Base-by-base conservation (phyloP, 2,797 vertebrate species). In the Myotis planiceps region DNA sequence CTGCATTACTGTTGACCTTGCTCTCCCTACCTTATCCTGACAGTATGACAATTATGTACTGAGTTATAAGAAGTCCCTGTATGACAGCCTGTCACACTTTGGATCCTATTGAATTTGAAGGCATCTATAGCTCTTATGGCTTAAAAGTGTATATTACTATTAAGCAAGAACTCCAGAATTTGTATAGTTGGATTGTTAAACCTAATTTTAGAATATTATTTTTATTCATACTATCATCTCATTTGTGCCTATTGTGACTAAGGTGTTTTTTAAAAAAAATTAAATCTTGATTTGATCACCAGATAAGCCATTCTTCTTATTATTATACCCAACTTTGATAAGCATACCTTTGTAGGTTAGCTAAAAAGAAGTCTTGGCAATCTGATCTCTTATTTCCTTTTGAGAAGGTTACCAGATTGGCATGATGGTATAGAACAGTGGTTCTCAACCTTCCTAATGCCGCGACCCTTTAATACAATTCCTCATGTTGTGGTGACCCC, bases 151-250 rank as follows among this genome's bases (percentile, higher is more conserved):
- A 42, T 37, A 25, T 87, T 79, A 18, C 1, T 60, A 32, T 75
- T 82, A 66, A 92, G 78, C 25, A 65, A 90, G 49, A 74, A 72
- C 5, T 15, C 49, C 9, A 84, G 21, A 74, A 63, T 94, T 51
- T 88, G 49, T 81, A n/a, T 80, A 88, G 34, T 60, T 95, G 51
- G 27, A 72, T 90, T 92, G 71, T 93, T 85, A 60, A 47, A 34
- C 45, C 69, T 75, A 71, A 53, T 66, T 95, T 92, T 85, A 94
- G 92, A 18, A 74, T 87, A 92, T 96, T 72, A 53, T 90, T 95
- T 93, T 97, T 87, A 58, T 60, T 84, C 5, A 49, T 88, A 42
- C 18, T 68, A 47, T 91, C 25, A 86, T 39, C 51, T 96, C 21
- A 90, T 84, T 96, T 93, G 95, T 90, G 45, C 55, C 27, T 88